Base-by-base conservation (phyloP, 2,113 vertebrate genomes). In the Chloropsis hardwickii region DNA sequence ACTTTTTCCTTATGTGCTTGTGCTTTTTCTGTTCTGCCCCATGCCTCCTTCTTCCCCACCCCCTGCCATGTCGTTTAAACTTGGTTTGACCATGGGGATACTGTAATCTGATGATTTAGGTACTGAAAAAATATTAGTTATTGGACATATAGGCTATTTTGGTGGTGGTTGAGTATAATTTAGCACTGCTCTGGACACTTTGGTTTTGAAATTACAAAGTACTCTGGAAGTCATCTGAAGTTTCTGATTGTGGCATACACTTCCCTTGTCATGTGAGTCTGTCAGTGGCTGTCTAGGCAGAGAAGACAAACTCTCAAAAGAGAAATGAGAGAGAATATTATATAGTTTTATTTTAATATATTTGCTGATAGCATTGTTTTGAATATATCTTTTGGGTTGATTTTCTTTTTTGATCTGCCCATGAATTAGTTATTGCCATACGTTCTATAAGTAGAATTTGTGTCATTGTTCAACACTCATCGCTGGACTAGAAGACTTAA, bases 361-460 rank as follows among this genome's bases (percentile, higher is more conserved):
- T 56, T 93, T 88, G 44, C 50, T 86, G 47, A 56, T 93, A 77
- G 33, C 44, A 51, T 81, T 90, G 72, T 31, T 90, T 94, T 88
- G 45, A 82, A 47, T 60, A 2, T 66, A 54, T 70, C 45, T 88
- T 95, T 86, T 74, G 24, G 44, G 73, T 66, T 87, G 81, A 72
- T 56, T 81, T 37, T 57, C n/a, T 89, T 56, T 22, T 48, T 64
- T 91, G 27, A 90, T 96, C 81, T 93, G 64, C 47, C 56, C 80
- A 91, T 95, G 79, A 93, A 95, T 95, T 94, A 95, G 22, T 93
- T 95, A 96, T 77, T 95, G 79, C 67, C 64, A 15, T 53, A 48
- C 39, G 24, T 83, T 86, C 71, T 94, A 66, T 88, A 95, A 96
- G 85, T 88, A 74, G 81, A 81, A 86, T 94, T 96, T 70, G 79